Percentiles rank a stretch among this genome's conserved stretches.
phyloP scores from a whole-genome alignment of 92 coral and sea anemone genomes.

The Isaurus tuberculatus region DNA sequence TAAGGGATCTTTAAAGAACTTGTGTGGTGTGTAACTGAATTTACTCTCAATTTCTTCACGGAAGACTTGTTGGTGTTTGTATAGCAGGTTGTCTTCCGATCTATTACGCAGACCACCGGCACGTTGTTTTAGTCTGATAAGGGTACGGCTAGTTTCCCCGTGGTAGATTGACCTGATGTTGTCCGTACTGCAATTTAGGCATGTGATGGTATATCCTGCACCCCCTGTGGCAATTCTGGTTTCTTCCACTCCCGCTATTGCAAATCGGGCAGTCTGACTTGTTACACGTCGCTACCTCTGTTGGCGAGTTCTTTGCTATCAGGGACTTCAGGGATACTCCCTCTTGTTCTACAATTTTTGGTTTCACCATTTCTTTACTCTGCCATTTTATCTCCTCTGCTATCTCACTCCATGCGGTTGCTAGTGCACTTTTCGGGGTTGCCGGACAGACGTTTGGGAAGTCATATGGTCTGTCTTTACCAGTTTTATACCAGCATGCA shows the following conservation, averaged over 20 bases:
- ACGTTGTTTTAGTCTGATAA: not conserved
- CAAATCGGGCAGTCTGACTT: not conserved
- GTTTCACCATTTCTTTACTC: not conserved
- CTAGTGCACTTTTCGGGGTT: not conserved
- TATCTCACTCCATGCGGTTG: not conserved
- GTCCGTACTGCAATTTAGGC: too few species aligned
- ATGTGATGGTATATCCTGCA: not conserved
- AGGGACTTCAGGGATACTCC: not conserved
- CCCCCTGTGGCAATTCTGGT: not conserved
- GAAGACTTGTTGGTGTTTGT: not conserved
- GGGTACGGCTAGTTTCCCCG: not conserved
- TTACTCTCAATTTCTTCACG: not conserved
- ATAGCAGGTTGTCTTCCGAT: constrained; percentile 5
- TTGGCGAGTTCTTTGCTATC: not conserved
- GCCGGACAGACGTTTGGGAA: not conserved
- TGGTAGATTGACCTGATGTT: too few species aligned
- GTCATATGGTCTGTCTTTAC: not conserved
- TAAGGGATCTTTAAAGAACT: not conserved
- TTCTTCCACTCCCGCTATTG: not conserved
- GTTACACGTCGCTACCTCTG: not conserved
- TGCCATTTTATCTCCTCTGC: not conserved
- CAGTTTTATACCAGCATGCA: constrained; percentile 2
- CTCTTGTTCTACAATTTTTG: not conserved
- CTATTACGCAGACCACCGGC: not conserved
- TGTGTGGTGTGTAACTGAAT: not conserved